A percentile compares a stretch with the other conserved stretches of the same genome.
Evolutionary conservation across 2,797 vertebrate genomes (phyloP).

Genomic region (Microctenopoma stevenorrisi): DNA sequence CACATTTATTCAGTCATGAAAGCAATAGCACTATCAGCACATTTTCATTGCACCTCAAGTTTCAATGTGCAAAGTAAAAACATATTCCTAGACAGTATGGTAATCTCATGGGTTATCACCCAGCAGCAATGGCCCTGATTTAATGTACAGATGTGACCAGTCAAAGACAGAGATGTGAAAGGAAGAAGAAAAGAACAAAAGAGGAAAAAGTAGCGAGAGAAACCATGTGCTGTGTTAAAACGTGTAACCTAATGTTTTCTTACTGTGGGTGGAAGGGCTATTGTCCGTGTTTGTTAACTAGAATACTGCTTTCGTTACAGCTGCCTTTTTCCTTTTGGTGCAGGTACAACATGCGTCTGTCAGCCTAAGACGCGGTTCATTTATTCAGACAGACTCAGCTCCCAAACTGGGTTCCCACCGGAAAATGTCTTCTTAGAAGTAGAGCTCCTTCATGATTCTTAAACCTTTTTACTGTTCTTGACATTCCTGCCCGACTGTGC

Average conservation of each 20-base stretch:
- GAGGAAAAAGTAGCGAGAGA: constrained; percentile 10
- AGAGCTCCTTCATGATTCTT: constrained; percentile 23
- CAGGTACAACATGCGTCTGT: constrained; percentile 20
- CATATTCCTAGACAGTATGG: constrained; percentile 24
- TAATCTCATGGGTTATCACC: constrained; percentile 33
- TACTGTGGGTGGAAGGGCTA: constrained; percentile 38
- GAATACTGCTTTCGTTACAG: not conserved
- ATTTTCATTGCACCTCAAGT: constrained; percentile 22
- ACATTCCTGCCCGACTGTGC: not conserved
- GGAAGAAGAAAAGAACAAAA: constrained; percentile 2
- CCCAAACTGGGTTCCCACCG: constrained; percentile 17
- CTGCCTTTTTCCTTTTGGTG: constrained; percentile 2
- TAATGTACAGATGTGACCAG: constrained; percentile 19
- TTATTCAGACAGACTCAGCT: constrained; percentile 40
- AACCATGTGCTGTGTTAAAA: not conserved
- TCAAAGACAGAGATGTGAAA: constrained; percentile 29
- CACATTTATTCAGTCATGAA: constrained; percentile 4
- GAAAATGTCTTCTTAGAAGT: constrained; percentile 1
- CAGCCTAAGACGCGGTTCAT: constrained; percentile 58
- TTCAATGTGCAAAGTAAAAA: constrained; percentile 23
- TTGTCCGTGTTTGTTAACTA: constrained; percentile 5
- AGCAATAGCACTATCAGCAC: constrained; percentile 19
- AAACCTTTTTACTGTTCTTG: too few relatives aligned
- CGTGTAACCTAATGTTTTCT: constrained; percentile 37
- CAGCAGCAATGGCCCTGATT: constrained; percentile 1